phyloP scores from a whole-genome alignment of 2,113 vertebrate genomes.

The Lepisosteus osseus region DNA sequence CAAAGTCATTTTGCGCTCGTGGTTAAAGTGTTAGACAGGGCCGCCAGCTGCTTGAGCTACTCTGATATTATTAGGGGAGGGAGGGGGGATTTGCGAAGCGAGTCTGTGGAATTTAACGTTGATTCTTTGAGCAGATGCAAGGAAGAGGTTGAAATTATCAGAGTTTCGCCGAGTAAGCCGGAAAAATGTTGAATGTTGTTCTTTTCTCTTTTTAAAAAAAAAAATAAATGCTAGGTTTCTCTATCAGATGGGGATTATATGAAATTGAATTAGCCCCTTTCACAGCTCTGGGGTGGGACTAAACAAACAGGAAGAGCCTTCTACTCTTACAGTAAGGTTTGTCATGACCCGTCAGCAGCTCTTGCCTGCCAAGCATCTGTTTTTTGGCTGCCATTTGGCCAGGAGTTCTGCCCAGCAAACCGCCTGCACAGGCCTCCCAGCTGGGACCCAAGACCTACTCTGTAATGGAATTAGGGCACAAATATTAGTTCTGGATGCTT shows the following conservation, averaged over 20 bases:
- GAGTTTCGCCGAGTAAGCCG: too few species aligned
- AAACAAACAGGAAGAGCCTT: not conserved
- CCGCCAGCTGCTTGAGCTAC: too few species aligned
- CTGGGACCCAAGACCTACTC: not conserved
- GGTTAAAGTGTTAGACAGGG: too few species aligned
- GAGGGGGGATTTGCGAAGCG: not conserved
- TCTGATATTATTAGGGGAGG: not conserved
- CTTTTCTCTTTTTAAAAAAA: too few species aligned
- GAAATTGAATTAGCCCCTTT: conserved; percentile 2
- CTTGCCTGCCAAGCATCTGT: not conserved
- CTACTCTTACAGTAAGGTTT: not conserved
- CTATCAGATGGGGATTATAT: not conserved
- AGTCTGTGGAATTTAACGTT: conserved; percentile 22
- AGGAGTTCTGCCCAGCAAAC: not conserved
- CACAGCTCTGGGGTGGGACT: not conserved
- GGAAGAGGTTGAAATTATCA: conserved; percentile 1
- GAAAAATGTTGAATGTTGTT: too few species aligned
- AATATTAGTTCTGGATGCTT: conserved; percentile 1
- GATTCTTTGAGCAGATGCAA: conserved; percentile 22
- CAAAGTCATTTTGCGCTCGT: too few species aligned
- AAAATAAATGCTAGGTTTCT: not conserved
- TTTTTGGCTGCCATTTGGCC: not conserved
- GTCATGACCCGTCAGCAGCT: not conserved
- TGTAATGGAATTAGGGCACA: not conserved
- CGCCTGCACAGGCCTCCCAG: not conserved